Evolutionary conservation across 92 coral and sea anemone genomes (phyloP).

Genomic region (Palythoa grandis): DNA sequence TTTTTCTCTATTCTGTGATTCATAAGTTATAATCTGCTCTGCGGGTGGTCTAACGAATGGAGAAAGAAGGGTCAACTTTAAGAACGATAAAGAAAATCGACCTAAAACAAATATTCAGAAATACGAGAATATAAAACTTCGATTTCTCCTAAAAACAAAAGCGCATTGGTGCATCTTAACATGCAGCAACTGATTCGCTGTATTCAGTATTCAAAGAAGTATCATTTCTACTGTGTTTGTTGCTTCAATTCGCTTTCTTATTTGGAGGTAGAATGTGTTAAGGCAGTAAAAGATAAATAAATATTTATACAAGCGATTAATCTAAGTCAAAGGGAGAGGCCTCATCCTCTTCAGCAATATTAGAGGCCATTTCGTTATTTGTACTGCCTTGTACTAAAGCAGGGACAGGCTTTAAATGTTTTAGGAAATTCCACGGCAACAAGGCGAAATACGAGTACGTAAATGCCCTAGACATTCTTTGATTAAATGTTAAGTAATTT

Average conservation of each 20-base stretch:
- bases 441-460: constrained; percentile 89
- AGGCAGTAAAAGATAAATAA: background rate
- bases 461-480: constrained; percentile 84
- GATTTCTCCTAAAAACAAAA: too few relatives aligned
- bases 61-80: too few relatives aligned
- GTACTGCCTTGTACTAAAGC: constrained; percentile 19
- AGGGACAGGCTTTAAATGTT: constrained; percentile 52
- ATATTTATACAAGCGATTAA: background rate
- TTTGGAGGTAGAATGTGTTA: background rate
- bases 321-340: background rate
- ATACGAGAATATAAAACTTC: too few relatives aligned
- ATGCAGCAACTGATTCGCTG: too few relatives aligned
- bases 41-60: too few relatives aligned
- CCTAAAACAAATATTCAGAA: too few relatives aligned
- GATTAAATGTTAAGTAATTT: constrained; percentile 70
- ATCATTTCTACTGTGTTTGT: background rate
- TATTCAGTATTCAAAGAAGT: too few relatives aligned
- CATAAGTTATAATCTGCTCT: too few relatives aligned
- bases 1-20: too few relatives aligned
- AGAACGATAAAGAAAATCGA: too few relatives aligned
- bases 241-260: background rate
- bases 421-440: constrained; percentile 82
- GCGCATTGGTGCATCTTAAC: too few relatives aligned
- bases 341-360: constrained; percentile 78
- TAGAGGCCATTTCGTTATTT: constrained; percentile 55